These are phyloP conservation scores for Ligdia adustata DNA, from an alignment of 2,888 invertebrate species.

Conservation along the genomic window DNA sequence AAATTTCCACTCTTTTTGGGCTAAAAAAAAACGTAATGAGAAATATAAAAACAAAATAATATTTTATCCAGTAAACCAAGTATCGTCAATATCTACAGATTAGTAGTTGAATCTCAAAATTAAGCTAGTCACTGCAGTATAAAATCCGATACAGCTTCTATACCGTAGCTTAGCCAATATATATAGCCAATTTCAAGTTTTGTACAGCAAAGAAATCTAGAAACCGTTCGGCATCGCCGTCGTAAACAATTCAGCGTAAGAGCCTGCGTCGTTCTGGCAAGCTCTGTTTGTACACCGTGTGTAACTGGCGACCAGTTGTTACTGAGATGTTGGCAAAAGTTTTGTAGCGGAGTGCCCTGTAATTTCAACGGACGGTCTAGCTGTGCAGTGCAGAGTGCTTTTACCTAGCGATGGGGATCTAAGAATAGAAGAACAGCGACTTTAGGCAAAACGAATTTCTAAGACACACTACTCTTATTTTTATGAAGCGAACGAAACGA, in stretches of 20 bases:
- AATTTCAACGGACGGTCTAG: slow-evolving; percentile 68
- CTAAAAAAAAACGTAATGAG: no score
- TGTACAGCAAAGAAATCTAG: not conserved
- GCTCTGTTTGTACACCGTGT: slow-evolving; percentile 8
- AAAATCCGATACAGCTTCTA: no score
- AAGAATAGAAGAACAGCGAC: slow-evolving; percentile 33
- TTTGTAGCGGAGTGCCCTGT: slow-evolving; percentile 61
- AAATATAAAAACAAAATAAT: no score
- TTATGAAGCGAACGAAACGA: not conserved
- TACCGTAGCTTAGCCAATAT: no score
- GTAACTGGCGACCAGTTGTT: slow-evolving; percentile 49
- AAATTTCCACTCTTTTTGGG: no score
- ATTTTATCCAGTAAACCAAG: no score
- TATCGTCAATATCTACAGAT: no score
- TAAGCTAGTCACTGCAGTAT: no score
- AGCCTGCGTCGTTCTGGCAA: slow-evolving; percentile 22
- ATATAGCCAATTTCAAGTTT: no score
- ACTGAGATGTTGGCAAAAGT: slow-evolving; percentile 59
- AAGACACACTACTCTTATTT: not conserved
- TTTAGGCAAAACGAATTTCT: no score
- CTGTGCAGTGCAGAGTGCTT: slow-evolving; percentile 62
- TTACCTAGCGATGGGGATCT: slow-evolving; percentile 42
- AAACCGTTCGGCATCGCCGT: not conserved
- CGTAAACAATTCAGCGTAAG: slow-evolving; percentile 10
- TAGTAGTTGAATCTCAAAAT: no score